Conservation (phyloP, 2,113 vertebrate species). For the Puffinus mauretanicus region DNA sequence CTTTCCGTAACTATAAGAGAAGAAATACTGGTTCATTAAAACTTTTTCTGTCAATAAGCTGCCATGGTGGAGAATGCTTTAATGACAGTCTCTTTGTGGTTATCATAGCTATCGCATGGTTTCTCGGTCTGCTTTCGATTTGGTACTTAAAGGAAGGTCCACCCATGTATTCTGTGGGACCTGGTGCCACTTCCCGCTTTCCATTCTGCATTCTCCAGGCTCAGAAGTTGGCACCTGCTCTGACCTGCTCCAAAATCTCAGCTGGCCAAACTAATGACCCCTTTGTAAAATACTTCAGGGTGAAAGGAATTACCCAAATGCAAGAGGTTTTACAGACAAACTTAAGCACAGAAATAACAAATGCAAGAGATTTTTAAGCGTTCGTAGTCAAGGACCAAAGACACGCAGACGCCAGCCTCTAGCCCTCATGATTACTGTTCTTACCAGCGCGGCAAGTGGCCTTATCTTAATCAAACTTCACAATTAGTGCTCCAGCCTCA, state of each 20-base stretch:
- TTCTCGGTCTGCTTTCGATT: not conserved
- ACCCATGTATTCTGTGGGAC: not conserved
- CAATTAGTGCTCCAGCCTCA: not conserved
- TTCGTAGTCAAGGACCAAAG: not conserved
- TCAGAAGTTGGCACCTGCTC: not conserved
- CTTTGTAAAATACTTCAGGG: not conserved
- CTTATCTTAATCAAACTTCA: conserved; percentile 21
- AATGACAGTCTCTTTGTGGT: not conserved
- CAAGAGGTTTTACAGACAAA: not conserved
- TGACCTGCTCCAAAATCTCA: not conserved
- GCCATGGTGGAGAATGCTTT: not conserved
- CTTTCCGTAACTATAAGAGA: not conserved
- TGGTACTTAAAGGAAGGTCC: not conserved
- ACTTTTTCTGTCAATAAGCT: not conserved
- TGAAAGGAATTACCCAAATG: not conserved
- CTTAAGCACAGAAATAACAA: not conserved
- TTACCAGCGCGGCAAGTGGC: not conserved
- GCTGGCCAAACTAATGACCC: not conserved
- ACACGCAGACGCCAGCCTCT: not conserved
- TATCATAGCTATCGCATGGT: fast-evolving
- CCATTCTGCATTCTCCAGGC: not conserved
- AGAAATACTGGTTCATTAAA: not conserved
- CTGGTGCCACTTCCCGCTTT: not conserved
- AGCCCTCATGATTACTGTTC: not conserved
- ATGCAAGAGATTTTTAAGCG: not conserved